A percentile compares a stretch with the other conserved stretches of the same genome.
Conservation (phyloP, 2,113 vertebrate genomes). For the Lepisosteus oculatus region DNA sequence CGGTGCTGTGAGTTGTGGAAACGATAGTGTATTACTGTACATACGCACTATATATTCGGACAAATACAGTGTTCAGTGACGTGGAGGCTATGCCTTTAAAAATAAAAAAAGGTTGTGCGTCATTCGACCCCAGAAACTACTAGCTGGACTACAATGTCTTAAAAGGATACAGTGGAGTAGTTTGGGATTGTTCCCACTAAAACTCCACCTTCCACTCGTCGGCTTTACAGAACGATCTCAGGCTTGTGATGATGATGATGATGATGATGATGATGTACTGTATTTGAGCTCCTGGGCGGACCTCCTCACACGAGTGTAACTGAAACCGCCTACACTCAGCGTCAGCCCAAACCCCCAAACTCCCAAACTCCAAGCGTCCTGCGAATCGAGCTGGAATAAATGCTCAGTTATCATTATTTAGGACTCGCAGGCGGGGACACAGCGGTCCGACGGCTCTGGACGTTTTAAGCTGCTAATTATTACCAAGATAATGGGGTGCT, state of each 20-base stretch:
- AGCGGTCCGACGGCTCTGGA: slow-evolving; percentile 30
- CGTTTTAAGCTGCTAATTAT: slow-evolving; percentile 29
- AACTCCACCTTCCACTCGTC: too few species aligned
- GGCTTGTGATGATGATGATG: slow-evolving; percentile 35
- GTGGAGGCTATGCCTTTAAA: too few species aligned
- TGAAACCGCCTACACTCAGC: slow-evolving; percentile 67
- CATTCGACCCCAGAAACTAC: too few species aligned
- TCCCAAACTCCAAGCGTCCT: slow-evolving; percentile 24
- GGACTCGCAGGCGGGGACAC: slow-evolving; percentile 12
- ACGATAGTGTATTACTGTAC: too few species aligned
- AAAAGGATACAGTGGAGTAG: too few species aligned
- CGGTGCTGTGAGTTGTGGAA: too few species aligned
- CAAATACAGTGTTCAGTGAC: too few species aligned
- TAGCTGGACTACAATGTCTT: too few species aligned
- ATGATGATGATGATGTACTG: slow-evolving; percentile 42
- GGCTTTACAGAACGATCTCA: neutral
- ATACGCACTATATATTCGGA: too few species aligned
- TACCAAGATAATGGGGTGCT: slow-evolving; percentile 56
- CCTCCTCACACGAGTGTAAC: slow-evolving; percentile 64
- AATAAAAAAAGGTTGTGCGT: too few species aligned
- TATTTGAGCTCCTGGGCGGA: slow-evolving; percentile 69
- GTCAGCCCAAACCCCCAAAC: slow-evolving; percentile 25
- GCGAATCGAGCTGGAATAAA: slow-evolving; percentile 23
- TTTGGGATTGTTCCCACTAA: too few species aligned
- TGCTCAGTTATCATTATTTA: slow-evolving; percentile 32